phyloP scores from a whole-genome alignment of 2,888 invertebrate genomes.

The Conus canariensis region DNA sequence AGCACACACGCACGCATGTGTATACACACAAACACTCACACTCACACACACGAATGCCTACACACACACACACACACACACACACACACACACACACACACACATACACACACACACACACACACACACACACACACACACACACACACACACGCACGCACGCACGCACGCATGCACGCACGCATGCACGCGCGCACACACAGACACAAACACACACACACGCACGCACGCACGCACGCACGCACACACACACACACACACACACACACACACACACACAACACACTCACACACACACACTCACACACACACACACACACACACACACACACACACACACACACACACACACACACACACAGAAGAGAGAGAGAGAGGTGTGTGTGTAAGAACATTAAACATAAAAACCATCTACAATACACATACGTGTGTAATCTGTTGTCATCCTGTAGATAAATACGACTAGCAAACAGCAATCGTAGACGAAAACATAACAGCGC shows the following conservation, averaged over 20 bases:
- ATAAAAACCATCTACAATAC: no score
- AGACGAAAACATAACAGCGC: no score
- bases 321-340: not conserved
- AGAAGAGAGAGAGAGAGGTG: no score
- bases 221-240: not conserved
- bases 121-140: constrained; percentile 2
- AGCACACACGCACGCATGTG: not conserved
- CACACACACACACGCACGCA: not conserved
- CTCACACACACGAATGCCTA: not conserved
- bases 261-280: constrained; percentile 1
- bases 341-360: constrained; percentile 2
- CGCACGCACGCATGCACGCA: not conserved
- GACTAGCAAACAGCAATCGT: no score
- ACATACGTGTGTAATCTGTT: no score
- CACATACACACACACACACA: not conserved
- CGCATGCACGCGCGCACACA: not conserved
- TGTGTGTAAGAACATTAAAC: no score
- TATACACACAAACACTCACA: not conserved
- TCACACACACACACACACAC: not conserved
- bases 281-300: not conserved
- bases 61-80: not conserved
- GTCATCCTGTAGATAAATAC: no score
- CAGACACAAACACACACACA: not conserved
- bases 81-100: not conserved
- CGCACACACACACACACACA: not conserved